Percentiles rank a stretch among this genome's conserved stretches.
Evolutionary conservation across 2,113 vertebrate species (phyloP).

Genomic region (Oplegnathus fasciatus): DNA sequence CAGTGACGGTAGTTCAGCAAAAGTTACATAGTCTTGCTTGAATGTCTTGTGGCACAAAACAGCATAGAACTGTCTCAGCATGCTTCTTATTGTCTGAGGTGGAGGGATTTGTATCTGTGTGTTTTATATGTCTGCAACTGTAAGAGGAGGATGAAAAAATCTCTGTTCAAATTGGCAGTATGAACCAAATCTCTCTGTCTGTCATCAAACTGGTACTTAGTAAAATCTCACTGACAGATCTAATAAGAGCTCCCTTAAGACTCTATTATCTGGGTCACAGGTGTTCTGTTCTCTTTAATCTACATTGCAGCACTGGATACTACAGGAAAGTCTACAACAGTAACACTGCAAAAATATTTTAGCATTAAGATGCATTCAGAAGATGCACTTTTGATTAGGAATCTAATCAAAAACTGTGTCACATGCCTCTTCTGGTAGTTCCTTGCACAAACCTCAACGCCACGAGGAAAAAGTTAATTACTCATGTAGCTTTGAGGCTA

Average conservation of each 20-base stretch:
- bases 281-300: constrained; percentile 31
- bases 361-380: neutral
- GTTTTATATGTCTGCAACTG: constrained; percentile 27
- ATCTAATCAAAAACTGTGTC: neutral
- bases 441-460: neutral
- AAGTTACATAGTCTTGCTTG: neutral
- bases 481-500: constrained; percentile 8
- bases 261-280: constrained; percentile 50
- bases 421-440: neutral
- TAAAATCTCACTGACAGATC: constrained; percentile 50
- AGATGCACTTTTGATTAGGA: neutral
- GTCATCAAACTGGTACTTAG: constrained; percentile 55
- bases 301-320: constrained; percentile 7
- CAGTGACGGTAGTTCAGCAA: neutral
- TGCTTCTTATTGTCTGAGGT: constrained; percentile 15
- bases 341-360: neutral
- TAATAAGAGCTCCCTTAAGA: constrained; percentile 46
- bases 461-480: neutral
- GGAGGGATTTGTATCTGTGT: constrained; percentile 4
- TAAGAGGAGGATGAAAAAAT: constrained; percentile 8
- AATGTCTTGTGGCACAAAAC: constrained; percentile 2
- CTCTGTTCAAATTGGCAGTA: constrained; percentile 34
- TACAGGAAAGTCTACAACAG: neutral
- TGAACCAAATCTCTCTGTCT: constrained; percentile 18
- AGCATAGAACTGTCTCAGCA: neutral